These are phyloP conservation scores for Psittacula cyanocephala DNA, from an alignment of 2,113 vertebrate genomes.

Conservation along the genomic window DNA sequence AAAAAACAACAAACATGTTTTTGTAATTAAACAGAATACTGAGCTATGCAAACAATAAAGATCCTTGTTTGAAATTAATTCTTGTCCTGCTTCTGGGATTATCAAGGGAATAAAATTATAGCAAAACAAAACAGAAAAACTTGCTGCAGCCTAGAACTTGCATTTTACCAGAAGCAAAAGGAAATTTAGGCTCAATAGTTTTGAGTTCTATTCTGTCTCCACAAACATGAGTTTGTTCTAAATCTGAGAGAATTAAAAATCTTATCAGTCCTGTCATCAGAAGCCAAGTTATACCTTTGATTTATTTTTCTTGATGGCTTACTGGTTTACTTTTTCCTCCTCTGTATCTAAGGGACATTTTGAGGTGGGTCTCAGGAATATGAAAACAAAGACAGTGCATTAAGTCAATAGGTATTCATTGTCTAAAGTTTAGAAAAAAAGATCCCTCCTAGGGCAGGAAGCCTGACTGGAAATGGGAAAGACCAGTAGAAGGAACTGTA, in stretches of 20 bases:
- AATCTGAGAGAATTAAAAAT: slow-evolving; percentile 36
- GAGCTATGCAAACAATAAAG: slow-evolving; percentile 58
- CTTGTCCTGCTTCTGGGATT: slow-evolving; percentile 55
- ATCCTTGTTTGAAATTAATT: slow-evolving; percentile 58
- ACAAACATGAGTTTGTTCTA: neutral
- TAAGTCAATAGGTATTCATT: neutral
- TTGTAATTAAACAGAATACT: slow-evolving; percentile 51
- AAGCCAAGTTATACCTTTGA: neutral
- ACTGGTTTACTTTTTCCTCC: neutral
- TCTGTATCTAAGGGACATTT: neutral
- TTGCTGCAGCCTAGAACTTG: slow-evolving; percentile 45
- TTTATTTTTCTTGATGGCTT: neutral
- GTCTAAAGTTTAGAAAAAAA: neutral
- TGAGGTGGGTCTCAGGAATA: neutral
- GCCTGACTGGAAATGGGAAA: neutral
- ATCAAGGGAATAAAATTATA: slow-evolving; percentile 56
- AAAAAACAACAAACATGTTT: slow-evolving; percentile 43
- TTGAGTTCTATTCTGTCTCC: slow-evolving; percentile 13
- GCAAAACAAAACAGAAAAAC: slow-evolving; percentile 46
- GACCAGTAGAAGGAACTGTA: neutral
- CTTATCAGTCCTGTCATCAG: neutral
- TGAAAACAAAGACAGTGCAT: neutral
- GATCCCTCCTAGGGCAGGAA: neutral
- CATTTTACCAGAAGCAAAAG: slow-evolving; percentile 38
- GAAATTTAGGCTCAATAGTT: slow-evolving; percentile 27